phyloP scores from a whole-genome alignment of 2,888 invertebrate species.

The Eucera pruinosa region DNA sequence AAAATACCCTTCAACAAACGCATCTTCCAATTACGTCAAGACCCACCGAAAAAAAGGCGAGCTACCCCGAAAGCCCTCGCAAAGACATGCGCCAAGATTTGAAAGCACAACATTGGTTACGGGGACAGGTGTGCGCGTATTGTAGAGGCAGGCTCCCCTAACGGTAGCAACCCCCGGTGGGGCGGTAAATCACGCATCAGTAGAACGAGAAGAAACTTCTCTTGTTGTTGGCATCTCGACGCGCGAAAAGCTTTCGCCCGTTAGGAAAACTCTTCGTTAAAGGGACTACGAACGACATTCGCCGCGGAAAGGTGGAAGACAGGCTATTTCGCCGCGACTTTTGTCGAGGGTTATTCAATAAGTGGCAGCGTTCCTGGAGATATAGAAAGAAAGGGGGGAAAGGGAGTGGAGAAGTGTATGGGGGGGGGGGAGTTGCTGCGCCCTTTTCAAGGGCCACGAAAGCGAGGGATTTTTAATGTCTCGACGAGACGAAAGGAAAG shows the following conservation, averaged over 20 bases:
- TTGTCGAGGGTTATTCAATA: conserved; percentile 69
- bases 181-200: conserved; percentile 31
- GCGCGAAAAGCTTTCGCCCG: conserved; percentile 52
- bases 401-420: neutral
- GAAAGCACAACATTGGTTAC: neutral
- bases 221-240: conserved; percentile 13
- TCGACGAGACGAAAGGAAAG: conserved; percentile 67
- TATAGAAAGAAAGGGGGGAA: neutral
- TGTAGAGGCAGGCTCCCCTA: conserved; percentile 5
- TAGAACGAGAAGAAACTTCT: conserved; percentile 30
- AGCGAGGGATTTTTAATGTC: conserved; percentile 71
- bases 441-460: conserved; percentile 59
- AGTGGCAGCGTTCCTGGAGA: conserved; percentile 52
- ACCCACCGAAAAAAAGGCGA: neutral
- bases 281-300: conserved; percentile 14
- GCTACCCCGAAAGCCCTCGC: too few relatives aligned
- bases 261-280: conserved; percentile 52
- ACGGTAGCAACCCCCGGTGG: conserved; percentile 10
- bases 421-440: conserved; percentile 39
- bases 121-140: conserved; percentile 22
- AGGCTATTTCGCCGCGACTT: conserved; percentile 56
- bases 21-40: neutral
- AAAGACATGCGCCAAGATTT: neutral
- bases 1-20: neutral
- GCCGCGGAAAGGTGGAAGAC: conserved; percentile 14